Conservation (phyloP, 2,888 invertebrate species). For the Lordiphosa andalusiaca region DNA sequence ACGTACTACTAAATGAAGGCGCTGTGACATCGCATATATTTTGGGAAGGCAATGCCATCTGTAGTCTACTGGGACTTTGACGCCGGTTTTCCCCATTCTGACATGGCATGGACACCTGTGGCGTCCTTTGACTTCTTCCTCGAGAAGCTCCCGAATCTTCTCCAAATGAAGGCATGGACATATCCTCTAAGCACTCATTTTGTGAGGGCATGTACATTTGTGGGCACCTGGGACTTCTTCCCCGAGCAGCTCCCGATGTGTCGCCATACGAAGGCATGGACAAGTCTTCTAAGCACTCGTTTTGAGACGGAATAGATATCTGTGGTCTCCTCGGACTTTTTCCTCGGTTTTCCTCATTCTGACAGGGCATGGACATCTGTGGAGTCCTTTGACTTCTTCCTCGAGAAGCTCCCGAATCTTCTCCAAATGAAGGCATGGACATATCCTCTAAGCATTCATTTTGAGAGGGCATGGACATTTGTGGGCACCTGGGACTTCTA, state of each 20-base stretch:
- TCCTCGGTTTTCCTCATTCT: neutral
- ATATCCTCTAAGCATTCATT: neutral
- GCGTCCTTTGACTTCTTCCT: neutral
- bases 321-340: neutral
- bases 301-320: neutral
- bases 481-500: neutral
- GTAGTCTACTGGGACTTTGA: neutral
- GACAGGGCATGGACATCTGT: too few relatives aligned
- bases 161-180: conserved; percentile 1
- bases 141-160: conserved; percentile 10
- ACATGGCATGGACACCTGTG: neutral
- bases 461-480: neutral
- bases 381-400: too few relatives aligned
- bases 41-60: neutral
- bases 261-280: conserved; percentile 23
- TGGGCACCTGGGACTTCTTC: neutral
- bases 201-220: neutral
- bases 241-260: conserved; percentile 8
- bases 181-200: neutral
- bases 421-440: neutral
- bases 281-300: conserved; percentile 17
- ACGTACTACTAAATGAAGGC: neutral
- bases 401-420: conserved; percentile 8
- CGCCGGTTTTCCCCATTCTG: too few relatives aligned
- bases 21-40: neutral